Evolutionary conservation across 1,140 invertebrate species (phyloP), one percentile per base, ranked within the genome.

Genomic region (roundworm (Caenorhabditis elegans)): DNA sequence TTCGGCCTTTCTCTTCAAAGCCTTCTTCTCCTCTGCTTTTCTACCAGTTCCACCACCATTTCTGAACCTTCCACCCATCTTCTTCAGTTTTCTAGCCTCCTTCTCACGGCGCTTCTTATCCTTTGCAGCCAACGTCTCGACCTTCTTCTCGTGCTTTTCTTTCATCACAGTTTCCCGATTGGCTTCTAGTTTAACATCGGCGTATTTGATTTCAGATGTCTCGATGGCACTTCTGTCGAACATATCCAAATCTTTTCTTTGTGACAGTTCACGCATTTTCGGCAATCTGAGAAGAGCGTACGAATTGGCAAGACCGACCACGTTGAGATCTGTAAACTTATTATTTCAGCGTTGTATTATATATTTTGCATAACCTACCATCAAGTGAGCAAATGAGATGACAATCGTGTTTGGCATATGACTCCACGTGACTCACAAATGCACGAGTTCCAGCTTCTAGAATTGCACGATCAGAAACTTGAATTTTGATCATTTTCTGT

Each of bases 351-450:
- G n/a, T 26, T n/a, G 15, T 76, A 43, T 8, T 43, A n/a, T n/a
- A n/a, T n/a, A n/a, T n/a, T n/a, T n/a, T n/a, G n/a, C n/a, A n/a
- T 15, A 31, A 31, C 76, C 65, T 86, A 92, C 92, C 92, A 91
- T 97, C 96, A 3, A 96, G 90, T 87, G 93, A 92, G 60, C 98
- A 92, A 81, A 99, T 93, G 49, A 97, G 92, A 87, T 93, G 94
- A 88, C 96, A 98, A 90, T 98, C 97, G 90, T 99, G 96, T 91
- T 98, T 98, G 5, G 92, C 93, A 90, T 99, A 99, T 0, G 95
- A 93, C 87, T 95, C 93, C 47, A 98, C 92, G 89, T 95, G 97
- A 0, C 97, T 98, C 0, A 99, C 97, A 91, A 97, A 98, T 3
- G 97, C 96, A 82, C 93, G 91, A 85, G 95, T 94, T 0, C 94